Base-by-base conservation (phyloP, 2,113 vertebrate species). In the Osmerus mordax region DNA sequence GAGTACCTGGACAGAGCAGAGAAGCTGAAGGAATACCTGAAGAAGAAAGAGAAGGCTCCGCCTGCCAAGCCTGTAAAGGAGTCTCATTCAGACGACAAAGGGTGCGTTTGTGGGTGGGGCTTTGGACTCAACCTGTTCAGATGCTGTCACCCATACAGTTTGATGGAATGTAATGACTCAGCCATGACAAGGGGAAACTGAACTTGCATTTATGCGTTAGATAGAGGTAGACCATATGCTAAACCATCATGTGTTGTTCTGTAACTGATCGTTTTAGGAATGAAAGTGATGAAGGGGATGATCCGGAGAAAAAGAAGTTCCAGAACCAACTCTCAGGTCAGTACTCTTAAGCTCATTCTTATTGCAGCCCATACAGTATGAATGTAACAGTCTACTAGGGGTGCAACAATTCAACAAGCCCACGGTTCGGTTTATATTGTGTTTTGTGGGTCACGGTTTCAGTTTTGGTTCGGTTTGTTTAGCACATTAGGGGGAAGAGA, bases 301-400 rank as follows among this genome's bases (percentile, higher is more conserved):
- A 98, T 78, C 95, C 96, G 70, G 97, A 98, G 85, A 98, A 97
- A 91, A 99, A 96, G 92, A 99, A 99, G 80, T 93, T 98, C 67
- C 96, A 98, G 86, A 97, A 95, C 86, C 97, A 99, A 71, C 95
- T 99, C 78, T 96, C 97, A 93, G 97, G 97, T 98, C 76, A 67
- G 83, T 76, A 13, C 64, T 51, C 3, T 25, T 47, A 12, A 47
- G 41, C 41, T 47, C 9, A 47, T 47, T 47, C 9, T 47, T 47
- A 47, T 2, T 12, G 9, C 41, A 11, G 41, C 41, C 12, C 41
- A 11, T 8, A n/a, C 52, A 55, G 16, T 23, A 15, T 18, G 3
- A 63, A 16, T 29, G 32, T 19, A 3, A 6, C 16, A n/a, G 7
- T 41, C 28, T n/a, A 5, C n/a, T 21, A 41, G 4, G 2, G 25